These are phyloP conservation scores for Eremophila alpestris DNA, from an alignment of 2,797 vertebrate species.

Conservation along the genomic window DNA sequence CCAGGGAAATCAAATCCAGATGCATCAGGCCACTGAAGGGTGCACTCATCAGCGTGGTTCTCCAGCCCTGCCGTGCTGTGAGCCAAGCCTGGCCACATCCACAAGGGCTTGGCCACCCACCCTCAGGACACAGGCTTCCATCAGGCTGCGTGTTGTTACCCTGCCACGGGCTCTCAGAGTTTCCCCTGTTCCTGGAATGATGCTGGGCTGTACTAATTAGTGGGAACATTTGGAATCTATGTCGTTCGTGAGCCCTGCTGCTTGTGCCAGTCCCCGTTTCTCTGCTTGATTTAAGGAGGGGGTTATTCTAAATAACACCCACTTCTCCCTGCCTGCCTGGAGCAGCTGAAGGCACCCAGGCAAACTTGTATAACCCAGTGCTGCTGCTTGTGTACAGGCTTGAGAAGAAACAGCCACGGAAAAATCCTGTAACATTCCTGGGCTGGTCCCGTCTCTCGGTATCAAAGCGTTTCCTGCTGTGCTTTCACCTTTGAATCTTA, in stretches of 20 bases:
- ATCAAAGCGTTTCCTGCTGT: constrained; percentile 61
- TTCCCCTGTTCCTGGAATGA: neutral
- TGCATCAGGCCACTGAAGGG: neutral
- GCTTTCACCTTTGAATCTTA: constrained; percentile 66
- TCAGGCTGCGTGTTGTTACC: accelerated
- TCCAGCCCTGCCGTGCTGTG: neutral
- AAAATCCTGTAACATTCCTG: constrained; percentile 71
- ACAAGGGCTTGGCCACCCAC: neutral
- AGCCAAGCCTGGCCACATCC: neutral
- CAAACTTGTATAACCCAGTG: constrained; percentile 50
- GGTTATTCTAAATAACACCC: neutral
- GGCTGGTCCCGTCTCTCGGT: constrained; percentile 1
- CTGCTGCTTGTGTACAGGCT: constrained; percentile 38
- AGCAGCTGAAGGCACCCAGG: constrained; percentile 8
- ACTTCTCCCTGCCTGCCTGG: neutral
- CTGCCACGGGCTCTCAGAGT: neutral
- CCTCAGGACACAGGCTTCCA: neutral
- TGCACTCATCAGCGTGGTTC: neutral
- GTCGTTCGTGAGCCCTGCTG: neutral
- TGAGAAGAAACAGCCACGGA: constrained; percentile 73
- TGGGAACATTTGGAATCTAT: neutral
- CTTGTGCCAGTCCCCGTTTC: neutral
- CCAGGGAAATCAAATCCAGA: neutral
- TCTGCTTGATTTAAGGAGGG: constrained; percentile 23
- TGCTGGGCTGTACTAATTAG: neutral